Evolutionary conservation across 2,113 vertebrate species (phyloP).

Genomic region (Lampris incognitus): DNA sequence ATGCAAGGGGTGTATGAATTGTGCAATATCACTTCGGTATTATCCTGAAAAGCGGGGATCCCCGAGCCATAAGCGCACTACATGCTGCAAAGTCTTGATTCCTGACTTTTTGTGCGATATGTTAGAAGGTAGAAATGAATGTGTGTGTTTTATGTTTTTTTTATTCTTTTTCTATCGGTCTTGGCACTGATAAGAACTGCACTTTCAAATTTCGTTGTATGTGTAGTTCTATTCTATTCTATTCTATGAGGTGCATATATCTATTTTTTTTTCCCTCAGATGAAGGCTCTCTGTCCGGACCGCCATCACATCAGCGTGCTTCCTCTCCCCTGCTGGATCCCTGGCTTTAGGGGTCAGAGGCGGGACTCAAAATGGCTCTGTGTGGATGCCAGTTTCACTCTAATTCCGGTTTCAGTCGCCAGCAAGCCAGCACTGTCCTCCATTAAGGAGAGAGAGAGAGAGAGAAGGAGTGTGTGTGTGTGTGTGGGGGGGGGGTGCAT

Average conservation of each 20-base stretch:
- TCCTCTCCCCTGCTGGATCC: constrained; percentile 55
- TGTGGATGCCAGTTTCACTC: constrained; percentile 60
- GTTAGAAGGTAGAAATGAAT: no score
- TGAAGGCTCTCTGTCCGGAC: constrained; percentile 24
- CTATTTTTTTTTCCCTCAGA: constrained; percentile 3
- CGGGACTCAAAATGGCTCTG: constrained; percentile 62
- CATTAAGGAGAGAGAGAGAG: constrained; percentile 44
- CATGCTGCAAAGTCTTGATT: no score
- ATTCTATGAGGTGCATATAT: not conserved
- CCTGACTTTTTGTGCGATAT: no score
- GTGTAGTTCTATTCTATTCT: not conserved
- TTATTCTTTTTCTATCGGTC: no score
- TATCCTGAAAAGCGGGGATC: no score
- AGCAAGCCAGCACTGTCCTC: constrained; percentile 43
- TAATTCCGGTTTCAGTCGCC: constrained; percentile 65
- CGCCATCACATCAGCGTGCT: constrained; percentile 46
- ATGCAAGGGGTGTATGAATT: no score
- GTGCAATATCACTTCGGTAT: no score
- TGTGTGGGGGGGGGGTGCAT: no score
- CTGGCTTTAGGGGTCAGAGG: constrained; percentile 63
- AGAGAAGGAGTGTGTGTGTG: not conserved
- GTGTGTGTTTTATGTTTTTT: no score
- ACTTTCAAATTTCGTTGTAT: no score
- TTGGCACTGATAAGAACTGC: no score
- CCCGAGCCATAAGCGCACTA: no score